Evolutionary conservation across 2,888 invertebrate genomes (phyloP).

Genomic region (Thymelicus lineola): DNA sequence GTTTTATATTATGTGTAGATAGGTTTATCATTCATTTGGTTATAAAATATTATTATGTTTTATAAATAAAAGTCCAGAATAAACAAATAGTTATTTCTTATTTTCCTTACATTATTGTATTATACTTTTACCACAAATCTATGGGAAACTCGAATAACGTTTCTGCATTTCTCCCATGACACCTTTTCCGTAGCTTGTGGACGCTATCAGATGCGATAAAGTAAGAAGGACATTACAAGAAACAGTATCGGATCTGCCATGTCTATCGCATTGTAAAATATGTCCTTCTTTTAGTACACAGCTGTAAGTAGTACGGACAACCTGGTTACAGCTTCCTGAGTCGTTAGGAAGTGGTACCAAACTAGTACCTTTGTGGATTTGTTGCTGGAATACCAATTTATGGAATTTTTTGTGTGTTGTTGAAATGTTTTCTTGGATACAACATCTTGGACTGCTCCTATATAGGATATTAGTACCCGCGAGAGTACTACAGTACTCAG

Average conservation of each 20-base stretch:
- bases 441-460: too few species aligned
- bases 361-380: constrained; percentile 1
- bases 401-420: constrained; percentile 2
- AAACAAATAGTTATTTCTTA: too few species aligned
- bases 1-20: too few species aligned
- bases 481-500: too few species aligned
- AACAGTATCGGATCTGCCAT: constrained; percentile 33
- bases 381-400: background rate
- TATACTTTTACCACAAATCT: constrained; percentile 16
- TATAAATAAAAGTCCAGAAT: too few species aligned
- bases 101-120: background rate
- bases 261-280: constrained; percentile 29
- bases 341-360: constrained; percentile 7
- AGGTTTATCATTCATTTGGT: too few species aligned
- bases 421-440: constrained; percentile 8
- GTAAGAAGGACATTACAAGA: constrained; percentile 36
- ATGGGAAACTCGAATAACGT: constrained; percentile 34
- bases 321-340: constrained; percentile 24
- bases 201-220: constrained; percentile 36
- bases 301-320: constrained; percentile 25
- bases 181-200: constrained; percentile 30
- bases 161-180: constrained; percentile 32
- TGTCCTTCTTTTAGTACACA: constrained; percentile 34
- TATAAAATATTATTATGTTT: too few species aligned
- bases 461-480: too few species aligned